A percentile compares a stretch with the other conserved stretches of the same genome.
Conservation (phyloP, 1,140 invertebrate species). For the Sarcophaga peregrina region DNA sequence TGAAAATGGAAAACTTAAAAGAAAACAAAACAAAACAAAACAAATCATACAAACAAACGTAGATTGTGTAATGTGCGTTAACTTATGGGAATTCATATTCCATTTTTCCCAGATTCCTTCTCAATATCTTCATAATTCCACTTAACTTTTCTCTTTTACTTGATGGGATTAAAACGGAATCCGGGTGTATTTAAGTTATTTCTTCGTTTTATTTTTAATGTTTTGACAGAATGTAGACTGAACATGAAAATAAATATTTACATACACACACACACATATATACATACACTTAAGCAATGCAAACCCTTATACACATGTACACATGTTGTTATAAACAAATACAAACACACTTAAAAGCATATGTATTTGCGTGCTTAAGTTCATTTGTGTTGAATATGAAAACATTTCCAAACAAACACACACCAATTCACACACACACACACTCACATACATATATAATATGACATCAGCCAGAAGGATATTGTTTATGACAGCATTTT, state of each 20-base stretch:
- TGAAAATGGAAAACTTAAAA: too few relatives aligned
- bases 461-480: conserved; percentile 6
- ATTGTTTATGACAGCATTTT: conserved; percentile 27
- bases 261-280: not conserved
- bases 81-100: too few relatives aligned
- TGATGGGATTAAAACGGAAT: not conserved
- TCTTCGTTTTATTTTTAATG: too few relatives aligned
- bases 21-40: not conserved
- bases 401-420: not conserved
- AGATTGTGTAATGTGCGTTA: not conserved
- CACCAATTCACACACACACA: not conserved
- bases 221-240: not conserved
- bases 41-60: not conserved
- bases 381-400: not conserved
- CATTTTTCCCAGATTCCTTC: too few relatives aligned
- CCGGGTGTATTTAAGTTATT: not conserved
- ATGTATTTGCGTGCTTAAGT: conserved; percentile 1
- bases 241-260: conserved; percentile 4
- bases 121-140: not conserved
- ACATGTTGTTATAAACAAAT: too few relatives aligned
- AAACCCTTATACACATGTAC: not conserved
- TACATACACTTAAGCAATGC: not conserved
- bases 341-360: not conserved
- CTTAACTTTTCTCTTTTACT: not conserved
- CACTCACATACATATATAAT: not conserved